These are phyloP conservation scores for Romanogobio albipinnatus DNA, from an alignment of 2,113 vertebrate genomes.

Conservation along the genomic window DNA sequence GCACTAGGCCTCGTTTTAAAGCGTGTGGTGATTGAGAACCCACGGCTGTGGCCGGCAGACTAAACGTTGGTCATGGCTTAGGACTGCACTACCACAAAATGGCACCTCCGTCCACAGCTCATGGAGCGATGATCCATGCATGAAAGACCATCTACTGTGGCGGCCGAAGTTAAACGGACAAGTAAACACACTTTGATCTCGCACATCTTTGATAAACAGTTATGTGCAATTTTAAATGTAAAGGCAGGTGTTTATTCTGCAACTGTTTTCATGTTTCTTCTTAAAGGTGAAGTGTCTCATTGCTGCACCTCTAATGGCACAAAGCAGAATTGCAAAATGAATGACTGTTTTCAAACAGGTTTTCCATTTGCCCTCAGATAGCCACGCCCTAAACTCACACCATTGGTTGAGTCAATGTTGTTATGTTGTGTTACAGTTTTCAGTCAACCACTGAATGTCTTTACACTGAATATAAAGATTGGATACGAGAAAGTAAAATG, in stretches of 20 bases:
- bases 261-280: neutral
- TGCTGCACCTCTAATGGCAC: neutral
- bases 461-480: neutral
- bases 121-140: constrained; percentile 27
- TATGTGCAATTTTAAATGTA: neutral
- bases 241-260: constrained; percentile 1
- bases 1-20: constrained; percentile 51
- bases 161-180: constrained; percentile 24
- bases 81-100: constrained; percentile 8
- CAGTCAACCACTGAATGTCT: neutral
- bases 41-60: constrained; percentile 45
- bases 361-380: neutral
- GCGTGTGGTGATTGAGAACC: constrained; percentile 54
- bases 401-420: neutral
- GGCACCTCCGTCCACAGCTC: constrained; percentile 7
- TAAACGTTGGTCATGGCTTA: constrained; percentile 38
- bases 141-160: constrained; percentile 19
- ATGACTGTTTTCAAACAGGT: neutral
- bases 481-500: neutral
- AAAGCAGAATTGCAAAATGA: neutral
- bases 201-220: neutral
- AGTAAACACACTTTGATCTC: constrained; percentile 40
- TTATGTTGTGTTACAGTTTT: neutral
- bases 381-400: neutral
- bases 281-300: neutral